Evolutionary conservation across 2,797 vertebrate genomes (phyloP), one percentile per base, ranked within the genome.

Genomic region (Rhinophrynus dorsalis): DNA sequence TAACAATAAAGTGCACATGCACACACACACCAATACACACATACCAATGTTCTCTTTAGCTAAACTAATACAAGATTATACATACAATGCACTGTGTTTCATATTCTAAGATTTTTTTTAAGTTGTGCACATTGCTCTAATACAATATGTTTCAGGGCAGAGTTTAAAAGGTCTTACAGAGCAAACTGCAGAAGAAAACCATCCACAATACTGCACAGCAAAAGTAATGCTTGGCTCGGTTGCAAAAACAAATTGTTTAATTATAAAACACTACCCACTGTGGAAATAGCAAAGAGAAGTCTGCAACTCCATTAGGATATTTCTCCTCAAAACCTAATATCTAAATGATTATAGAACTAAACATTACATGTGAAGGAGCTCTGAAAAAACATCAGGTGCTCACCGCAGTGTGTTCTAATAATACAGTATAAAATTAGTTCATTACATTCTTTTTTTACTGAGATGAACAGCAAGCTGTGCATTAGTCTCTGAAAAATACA

Each of bases 171-270:
- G 44, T 66, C 52, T 48, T 65, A 56, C 13, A 45, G 30, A 47
- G 64, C 27, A 66, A 27, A 11, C 11, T 6, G 15, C 9, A 73
- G 59, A 50, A 58, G 29, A 33, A 61, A 57, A 45, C 5, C 33
- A 51, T 65, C 17, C 38, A 40, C 26, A 21, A 44, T 6, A 37
- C 33, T 51, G 69, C 5, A 50, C 11, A 59, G 55, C 18, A 52
- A 15, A 51, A 51, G 15, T 52, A 59, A 27, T 65, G 33, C 23
- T 64, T 65, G 69, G 54, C 51, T 59, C 37, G 5, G 44, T 54
- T 51, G 45, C 44, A 73, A 65, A 55, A 73, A 66, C 61, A 73
- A 73, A 73, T 73, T 65, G 69, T 65, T 73, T 73, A 66, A 73
- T 66, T 73, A 73, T 65, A 73, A 72, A 64, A 58, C 50, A 57